Conservation (phyloP, 2,797 vertebrate species). For the Sebastes aleutianus region DNA sequence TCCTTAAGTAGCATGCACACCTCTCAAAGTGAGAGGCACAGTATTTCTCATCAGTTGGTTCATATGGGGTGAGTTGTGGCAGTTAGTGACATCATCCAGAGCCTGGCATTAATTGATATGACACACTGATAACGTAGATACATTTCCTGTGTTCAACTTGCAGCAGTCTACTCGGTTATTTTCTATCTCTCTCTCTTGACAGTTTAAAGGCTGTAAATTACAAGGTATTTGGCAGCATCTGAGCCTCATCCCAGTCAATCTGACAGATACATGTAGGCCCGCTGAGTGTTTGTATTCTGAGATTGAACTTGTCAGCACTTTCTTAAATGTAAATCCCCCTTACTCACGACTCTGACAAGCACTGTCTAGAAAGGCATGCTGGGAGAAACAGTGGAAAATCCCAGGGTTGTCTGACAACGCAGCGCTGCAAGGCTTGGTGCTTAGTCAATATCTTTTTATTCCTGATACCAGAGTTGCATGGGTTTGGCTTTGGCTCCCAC, state of each 20-base stretch:
- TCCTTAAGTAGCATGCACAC: neutral
- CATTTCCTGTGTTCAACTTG: neutral
- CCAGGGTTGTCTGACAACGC: slow-evolving; percentile 57
- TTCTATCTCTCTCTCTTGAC: slow-evolving; percentile 6
- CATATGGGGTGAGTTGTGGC: neutral
- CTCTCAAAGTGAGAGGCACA: neutral
- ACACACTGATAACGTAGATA: neutral
- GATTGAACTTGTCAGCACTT: slow-evolving; percentile 74
- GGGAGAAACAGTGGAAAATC: slow-evolving; percentile 73
- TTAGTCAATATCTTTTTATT: neutral
- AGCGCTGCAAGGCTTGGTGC: slow-evolving; percentile 19
- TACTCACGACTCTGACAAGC: slow-evolving; percentile 60
- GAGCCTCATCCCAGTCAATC: slow-evolving; percentile 35
- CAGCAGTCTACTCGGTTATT: neutral
- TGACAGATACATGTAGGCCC: slow-evolving; percentile 28
- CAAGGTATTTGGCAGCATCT: slow-evolving; percentile 18
- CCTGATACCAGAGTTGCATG: neutral
- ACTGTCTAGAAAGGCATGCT: slow-evolving; percentile 65
- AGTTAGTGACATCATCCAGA: neutral
- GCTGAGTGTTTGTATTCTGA: slow-evolving; percentile 49
- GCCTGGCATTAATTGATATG: neutral
- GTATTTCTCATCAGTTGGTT: neutral
- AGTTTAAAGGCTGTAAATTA: slow-evolving; percentile 45
- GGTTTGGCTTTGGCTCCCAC: neutral
- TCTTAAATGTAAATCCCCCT: slow-evolving; percentile 66